Evolutionary conservation across 2,888 invertebrate genomes (phyloP).

Genomic region (Metacarcinus magister): DNA sequence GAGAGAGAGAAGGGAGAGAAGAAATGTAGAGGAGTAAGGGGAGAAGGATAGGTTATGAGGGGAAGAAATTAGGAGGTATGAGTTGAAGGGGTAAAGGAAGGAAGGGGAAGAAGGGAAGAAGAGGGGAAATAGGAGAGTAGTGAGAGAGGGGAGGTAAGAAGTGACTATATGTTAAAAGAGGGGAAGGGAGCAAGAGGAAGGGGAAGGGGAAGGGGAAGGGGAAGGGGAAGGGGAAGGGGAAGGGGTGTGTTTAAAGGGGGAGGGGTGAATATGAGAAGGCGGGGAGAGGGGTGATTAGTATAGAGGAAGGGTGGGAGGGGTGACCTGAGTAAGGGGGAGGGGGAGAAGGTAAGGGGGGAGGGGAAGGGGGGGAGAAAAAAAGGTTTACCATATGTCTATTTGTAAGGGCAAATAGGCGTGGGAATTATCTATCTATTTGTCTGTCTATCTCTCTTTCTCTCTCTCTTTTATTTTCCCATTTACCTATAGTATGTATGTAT

Average conservation of each 20-base stretch:
- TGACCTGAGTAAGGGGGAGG: neutral
- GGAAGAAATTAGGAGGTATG: neutral
- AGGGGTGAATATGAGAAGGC: neutral
- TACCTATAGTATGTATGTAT: too few species aligned
- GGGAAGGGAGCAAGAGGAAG: neutral
- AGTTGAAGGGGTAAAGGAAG: too few species aligned
- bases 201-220: neutral
- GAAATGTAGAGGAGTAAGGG: neutral
- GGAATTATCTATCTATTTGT: too few species aligned
- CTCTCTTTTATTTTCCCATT: too few species aligned
- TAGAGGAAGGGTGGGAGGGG: neutral
- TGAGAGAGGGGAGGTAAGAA: neutral
- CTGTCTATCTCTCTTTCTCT: too few species aligned
- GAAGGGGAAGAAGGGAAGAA: neutral
- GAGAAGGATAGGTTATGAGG: neutral
- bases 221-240: neutral
- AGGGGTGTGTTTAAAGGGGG: neutral
- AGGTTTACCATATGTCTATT: too few species aligned
- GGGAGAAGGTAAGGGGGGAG: neutral
- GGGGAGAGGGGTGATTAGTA: neutral
- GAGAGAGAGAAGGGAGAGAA: neutral
- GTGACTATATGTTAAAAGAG: too few species aligned
- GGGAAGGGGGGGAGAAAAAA: too few species aligned
- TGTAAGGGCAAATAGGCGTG: too few species aligned
- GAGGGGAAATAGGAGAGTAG: neutral